A percentile compares a stretch with the other conserved stretches of the same genome.
These are phyloP conservation scores for Chloroceryle aenea DNA, from an alignment of 2,113 vertebrate species.

Conservation along the genomic window DNA sequence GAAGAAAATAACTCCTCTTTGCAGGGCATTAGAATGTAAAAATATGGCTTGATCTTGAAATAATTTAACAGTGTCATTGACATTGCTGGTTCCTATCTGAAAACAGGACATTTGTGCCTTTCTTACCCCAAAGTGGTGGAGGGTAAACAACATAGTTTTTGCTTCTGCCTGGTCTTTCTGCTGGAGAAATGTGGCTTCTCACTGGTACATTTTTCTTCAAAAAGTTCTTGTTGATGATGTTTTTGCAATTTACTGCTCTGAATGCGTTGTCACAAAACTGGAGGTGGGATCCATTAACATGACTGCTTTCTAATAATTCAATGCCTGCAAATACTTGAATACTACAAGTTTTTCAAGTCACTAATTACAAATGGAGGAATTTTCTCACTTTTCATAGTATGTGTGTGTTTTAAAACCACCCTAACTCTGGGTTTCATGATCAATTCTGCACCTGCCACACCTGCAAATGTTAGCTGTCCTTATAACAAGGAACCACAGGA, in stretches of 20 bases:
- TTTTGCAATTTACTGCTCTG: neutral
- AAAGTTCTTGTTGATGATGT: neutral
- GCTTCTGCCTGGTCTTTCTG: neutral
- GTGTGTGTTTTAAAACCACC: accelerated
- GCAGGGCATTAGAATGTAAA: neutral
- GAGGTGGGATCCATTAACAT: neutral
- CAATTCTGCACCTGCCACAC: neutral
- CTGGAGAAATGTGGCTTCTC: neutral
- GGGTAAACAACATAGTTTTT: neutral
- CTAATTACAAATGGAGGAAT: neutral
- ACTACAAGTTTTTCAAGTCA: neutral
- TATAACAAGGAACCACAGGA: neutral
- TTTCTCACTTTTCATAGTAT: accelerated
- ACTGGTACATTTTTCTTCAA: neutral
- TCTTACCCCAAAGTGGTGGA: neutral
- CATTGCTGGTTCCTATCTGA: neutral
- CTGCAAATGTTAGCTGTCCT: neutral
- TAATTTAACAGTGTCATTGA: neutral
- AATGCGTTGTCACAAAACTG: neutral
- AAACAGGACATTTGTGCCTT: neutral
- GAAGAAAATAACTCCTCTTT: neutral
- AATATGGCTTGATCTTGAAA: neutral
- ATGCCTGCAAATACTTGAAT: neutral
- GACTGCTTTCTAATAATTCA: neutral
- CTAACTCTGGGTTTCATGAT: neutral